Evolutionary conservation across 1,140 invertebrate genomes (phyloP).

Genomic region (Melanaphis sacchari): DNA sequence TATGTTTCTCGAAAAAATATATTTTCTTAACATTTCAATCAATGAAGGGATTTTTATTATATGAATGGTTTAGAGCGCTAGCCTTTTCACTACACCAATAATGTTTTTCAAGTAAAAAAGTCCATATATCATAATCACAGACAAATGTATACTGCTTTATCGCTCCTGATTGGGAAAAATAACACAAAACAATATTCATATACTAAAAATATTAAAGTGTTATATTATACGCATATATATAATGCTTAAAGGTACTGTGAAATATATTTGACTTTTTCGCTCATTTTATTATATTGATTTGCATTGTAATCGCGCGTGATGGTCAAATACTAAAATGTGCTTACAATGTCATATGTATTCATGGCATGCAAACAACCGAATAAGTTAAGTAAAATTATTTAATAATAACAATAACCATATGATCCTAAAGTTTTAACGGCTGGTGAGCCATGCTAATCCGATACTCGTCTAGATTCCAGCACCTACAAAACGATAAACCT

Average conservation of each 20-base stretch:
- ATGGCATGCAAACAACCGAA: background rate
- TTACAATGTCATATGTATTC: background rate
- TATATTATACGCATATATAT: background rate
- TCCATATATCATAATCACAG: background rate
- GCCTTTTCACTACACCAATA: background rate
- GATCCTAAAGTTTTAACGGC: background rate
- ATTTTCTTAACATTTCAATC: background rate
- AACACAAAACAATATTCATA: background rate
- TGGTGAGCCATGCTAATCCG: background rate
- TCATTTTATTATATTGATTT: background rate
- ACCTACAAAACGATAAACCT: background rate
- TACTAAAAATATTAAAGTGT: background rate
- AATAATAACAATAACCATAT: background rate
- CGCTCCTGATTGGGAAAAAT: background rate
- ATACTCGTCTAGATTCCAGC: background rate
- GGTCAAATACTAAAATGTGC: background rate
- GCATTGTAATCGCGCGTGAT: background rate
- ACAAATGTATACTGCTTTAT: background rate
- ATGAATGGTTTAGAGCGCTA: background rate
- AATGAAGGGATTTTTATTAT: background rate
- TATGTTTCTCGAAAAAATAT: background rate
- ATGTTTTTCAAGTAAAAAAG: background rate
- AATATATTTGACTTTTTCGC: background rate
- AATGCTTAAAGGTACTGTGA: no score
- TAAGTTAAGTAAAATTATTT: background rate